phyloP scores from a whole-genome alignment of 53 echinoderm and acorn worm genomes.

The Apostichopus leukothele region DNA sequence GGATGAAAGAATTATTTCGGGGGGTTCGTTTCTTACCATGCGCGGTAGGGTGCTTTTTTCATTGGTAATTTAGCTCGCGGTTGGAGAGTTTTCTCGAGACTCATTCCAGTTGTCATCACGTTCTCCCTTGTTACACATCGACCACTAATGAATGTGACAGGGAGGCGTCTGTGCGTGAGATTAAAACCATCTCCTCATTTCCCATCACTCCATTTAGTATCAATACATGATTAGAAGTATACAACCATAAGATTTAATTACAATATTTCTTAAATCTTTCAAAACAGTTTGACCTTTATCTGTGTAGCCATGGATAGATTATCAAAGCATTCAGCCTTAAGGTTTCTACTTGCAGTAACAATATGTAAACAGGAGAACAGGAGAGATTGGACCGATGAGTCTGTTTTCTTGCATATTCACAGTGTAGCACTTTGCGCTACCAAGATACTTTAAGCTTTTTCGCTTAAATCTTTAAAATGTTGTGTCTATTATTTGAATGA shows the following conservation, averaged over 20 bases:
- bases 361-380: no score
- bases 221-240: slow-evolving; percentile 8
- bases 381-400: no score
- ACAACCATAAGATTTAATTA: neutral
- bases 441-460: no score
- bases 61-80: slow-evolving; percentile 7
- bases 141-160: neutral
- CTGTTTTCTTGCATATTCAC: no score
- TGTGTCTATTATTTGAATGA: no score
- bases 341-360: no score
- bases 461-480: no score
- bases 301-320: no score
- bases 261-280: neutral
- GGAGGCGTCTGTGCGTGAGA: slow-evolving; percentile 3
- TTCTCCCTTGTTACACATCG: neutral
- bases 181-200: neutral
- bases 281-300: neutral
- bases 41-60: neutral
- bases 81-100: neutral
- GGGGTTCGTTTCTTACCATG: neutral
- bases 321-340: no score
- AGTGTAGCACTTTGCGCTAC: no score
- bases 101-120: neutral
- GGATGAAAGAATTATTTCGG: neutral
- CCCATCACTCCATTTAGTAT: neutral